phyloP scores from a whole-genome alignment of 1,140 invertebrate species.

The Sweltsa coloradensis region DNA sequence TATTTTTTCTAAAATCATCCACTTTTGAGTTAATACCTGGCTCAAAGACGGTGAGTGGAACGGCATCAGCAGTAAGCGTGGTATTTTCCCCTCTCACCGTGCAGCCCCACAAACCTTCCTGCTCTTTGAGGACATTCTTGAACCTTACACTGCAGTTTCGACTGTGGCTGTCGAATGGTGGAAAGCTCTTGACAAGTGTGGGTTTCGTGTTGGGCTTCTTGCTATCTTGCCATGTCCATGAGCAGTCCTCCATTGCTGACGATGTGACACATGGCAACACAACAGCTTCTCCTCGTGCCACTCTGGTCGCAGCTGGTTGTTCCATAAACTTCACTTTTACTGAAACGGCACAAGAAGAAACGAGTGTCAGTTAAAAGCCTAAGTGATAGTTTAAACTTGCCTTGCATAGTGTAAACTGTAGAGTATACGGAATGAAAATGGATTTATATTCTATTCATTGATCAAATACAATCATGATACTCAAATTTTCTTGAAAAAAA shows the following conservation, averaged over 20 bases:
- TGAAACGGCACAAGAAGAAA: no score
- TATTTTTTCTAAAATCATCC: neutral
- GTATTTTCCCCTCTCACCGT: slow-evolving; percentile 25
- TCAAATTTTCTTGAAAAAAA: no score
- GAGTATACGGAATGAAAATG: no score
- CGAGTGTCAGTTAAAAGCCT: no score
- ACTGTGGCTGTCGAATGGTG: slow-evolving; percentile 28
- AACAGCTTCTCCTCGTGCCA: slow-evolving; percentile 23
- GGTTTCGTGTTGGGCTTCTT: slow-evolving; percentile 8
- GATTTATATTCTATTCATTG: no score
- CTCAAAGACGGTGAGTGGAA: slow-evolving; percentile 27
- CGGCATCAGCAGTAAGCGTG: slow-evolving; percentile 21
- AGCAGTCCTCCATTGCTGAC: slow-evolving; percentile 28
- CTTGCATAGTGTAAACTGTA: no score
- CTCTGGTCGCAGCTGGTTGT: slow-evolving; percentile 25
- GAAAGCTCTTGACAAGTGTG: slow-evolving; percentile 24
- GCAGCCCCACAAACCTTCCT: slow-evolving; percentile 34
- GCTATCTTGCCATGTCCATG: slow-evolving; percentile 29
- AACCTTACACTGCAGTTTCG: slow-evolving; percentile 32
- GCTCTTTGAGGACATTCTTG: slow-evolving; percentile 28
- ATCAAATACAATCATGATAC: no score
- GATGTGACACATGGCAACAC: slow-evolving; percentile 28
- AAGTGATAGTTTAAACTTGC: no score
- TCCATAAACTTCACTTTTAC: slow-evolving; percentile 30
- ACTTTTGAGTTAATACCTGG: slow-evolving; percentile 26